phyloP scores from a whole-genome alignment of 2,113 vertebrate genomes.

The Plestiodon gilberti region DNA sequence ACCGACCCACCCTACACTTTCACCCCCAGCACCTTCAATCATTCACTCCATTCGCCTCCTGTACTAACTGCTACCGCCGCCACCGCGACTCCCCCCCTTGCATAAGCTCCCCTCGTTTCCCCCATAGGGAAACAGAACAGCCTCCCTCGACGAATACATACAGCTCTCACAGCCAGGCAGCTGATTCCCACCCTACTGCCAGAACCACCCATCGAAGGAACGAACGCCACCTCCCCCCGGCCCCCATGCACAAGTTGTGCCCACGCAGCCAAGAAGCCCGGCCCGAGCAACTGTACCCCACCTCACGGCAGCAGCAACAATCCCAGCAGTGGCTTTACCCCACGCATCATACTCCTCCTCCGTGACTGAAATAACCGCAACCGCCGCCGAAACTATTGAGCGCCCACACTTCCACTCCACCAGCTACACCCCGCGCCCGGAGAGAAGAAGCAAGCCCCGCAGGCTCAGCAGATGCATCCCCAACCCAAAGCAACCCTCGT shows the following conservation, averaged over 20 bases:
- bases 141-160: not conserved
- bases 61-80: not conserved
- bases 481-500: too few relatives aligned
- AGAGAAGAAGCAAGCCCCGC: not conserved
- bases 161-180: not conserved
- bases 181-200: not conserved
- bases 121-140: not conserved
- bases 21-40: not conserved
- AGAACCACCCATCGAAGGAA: not conserved
- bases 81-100: too few relatives aligned
- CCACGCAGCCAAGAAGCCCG: not conserved
- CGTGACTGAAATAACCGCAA: slow-evolving; percentile 2
- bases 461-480: not conserved
- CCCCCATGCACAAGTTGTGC: not conserved
- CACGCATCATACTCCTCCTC: not conserved
- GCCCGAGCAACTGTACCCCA: not conserved
- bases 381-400: not conserved
- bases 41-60: too few relatives aligned
- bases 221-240: too few relatives aligned
- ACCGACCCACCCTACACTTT: not conserved
- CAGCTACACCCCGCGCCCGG: not conserved
- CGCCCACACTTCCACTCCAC: not conserved
- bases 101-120: not conserved
- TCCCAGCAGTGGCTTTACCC: not conserved
- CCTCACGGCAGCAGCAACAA: not conserved